phyloP scores from a whole-genome alignment of 2,888 invertebrate genomes.

The Drosophila siamana region DNA sequence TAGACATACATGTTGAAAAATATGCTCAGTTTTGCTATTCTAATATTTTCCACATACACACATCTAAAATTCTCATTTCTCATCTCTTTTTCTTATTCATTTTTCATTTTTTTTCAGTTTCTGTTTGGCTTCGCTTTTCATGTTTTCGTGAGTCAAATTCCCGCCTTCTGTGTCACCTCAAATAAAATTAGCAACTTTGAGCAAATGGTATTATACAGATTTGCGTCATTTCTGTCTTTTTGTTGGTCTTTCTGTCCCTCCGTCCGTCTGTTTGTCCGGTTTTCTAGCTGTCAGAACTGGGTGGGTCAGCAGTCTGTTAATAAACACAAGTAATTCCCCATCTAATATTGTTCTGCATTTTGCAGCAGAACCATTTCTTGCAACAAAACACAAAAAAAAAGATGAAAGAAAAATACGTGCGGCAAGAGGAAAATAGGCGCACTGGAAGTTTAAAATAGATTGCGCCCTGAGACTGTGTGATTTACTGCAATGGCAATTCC shows the following conservation, averaged over 20 bases:
- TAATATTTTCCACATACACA: slow-evolving; percentile 61
- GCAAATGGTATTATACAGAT: slow-evolving; percentile 75
- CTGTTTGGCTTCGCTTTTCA: not conserved
- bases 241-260: slow-evolving; percentile 2
- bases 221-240: slow-evolving; percentile 72
- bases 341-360: slow-evolving; percentile 31
- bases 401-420: slow-evolving; percentile 7
- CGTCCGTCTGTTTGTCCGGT: slow-evolving; percentile 8
- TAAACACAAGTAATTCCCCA: slow-evolving; percentile 47
- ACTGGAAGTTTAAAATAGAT: slow-evolving; percentile 11
- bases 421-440: slow-evolving; percentile 16
- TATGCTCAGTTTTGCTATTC: slow-evolving; percentile 62
- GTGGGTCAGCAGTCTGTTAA: slow-evolving; percentile 36
- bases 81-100: slow-evolving; percentile 2
- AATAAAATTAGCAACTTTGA: slow-evolving; percentile 81
- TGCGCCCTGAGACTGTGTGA: slow-evolving; percentile 14
- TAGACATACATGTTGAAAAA: slow-evolving; percentile 58
- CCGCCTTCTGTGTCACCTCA: slow-evolving; percentile 82
- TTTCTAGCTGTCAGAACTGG: slow-evolving; percentile 9
- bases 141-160: slow-evolving; percentile 52
- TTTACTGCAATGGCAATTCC: slow-evolving; percentile 6
- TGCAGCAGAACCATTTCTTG: slow-evolving; percentile 17
- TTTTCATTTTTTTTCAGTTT: not conserved
- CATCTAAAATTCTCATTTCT: slow-evolving; percentile 44
- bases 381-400: slow-evolving; percentile 29